These are phyloP conservation scores for Esperia sulphurella DNA, from an alignment of 2,888 invertebrate species.

Conservation along the genomic window DNA sequence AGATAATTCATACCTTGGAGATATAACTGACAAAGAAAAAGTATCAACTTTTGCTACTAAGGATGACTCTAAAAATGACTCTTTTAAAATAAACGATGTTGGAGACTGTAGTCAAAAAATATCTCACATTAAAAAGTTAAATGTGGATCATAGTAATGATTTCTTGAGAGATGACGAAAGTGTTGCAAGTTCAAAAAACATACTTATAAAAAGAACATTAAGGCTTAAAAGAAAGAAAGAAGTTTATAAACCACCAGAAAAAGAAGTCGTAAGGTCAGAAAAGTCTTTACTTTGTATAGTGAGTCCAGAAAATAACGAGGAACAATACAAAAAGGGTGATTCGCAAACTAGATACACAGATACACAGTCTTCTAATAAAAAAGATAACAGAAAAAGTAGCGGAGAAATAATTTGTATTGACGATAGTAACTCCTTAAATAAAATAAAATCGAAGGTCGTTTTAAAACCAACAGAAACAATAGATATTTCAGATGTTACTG, in stretches of 20 bases:
- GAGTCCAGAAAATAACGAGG: no score
- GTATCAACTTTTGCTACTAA: neutral
- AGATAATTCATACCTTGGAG: neutral
- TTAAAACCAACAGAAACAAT: neutral
- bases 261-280: neutral
- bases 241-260: neutral
- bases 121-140: no score
- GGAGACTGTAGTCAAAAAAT: no score
- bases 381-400: neutral
- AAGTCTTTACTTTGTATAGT: no score
- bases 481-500: slow-evolving; percentile 12
- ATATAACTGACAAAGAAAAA: neutral
- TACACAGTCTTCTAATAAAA: neutral
- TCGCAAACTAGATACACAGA: neutral
- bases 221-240: neutral
- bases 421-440: neutral
- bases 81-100: no score
- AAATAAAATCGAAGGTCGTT: neutral
- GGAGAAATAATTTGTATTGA: neutral
- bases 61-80: no score
- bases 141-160: no score
- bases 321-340: slow-evolving; percentile 7
- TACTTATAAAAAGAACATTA: neutral
- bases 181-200: neutral
- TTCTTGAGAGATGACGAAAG: no score